Base-by-base conservation (phyloP, 2,797 vertebrate genomes). In the Euthynnus affinis region DNA sequence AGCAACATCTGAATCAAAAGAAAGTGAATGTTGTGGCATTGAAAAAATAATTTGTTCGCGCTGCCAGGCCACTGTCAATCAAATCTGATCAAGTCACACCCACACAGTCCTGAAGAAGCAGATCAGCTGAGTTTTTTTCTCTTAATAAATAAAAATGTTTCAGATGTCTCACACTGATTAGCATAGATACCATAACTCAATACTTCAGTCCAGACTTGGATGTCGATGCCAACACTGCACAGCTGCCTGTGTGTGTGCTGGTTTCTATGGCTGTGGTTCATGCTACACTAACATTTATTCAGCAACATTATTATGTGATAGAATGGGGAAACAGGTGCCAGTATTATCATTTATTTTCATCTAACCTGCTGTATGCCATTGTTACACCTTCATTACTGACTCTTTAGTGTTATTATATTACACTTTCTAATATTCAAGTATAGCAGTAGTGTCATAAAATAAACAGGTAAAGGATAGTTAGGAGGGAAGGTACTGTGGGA, bases 391-490 rank as follows among this genome's bases (percentile, higher is more conserved):
- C 13, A 78, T 46, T 29, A 71, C 42, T 1, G 17, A 42, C 25
- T 34, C 25, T 5, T 14, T 64, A 8, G 25, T 71, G 52, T 74
- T 61, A 5, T n/a, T 60, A 74, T 34, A 66, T 75, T 59, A 73
- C 61, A 66, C 64, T n/a, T 29, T 60, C 17, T 71, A 70, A 73
- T 85, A 71, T 87, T 93, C 87, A 90, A 84, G 84, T 90, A 84
- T 78, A 84, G 68, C 78, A 81, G 82, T 60, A 61, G 58, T 68
- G 52, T 72, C 32, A 44, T 46, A 62, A 64, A 69, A 52, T 37
- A 63, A 58, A 85, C 44, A 42, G 68, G 68, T 46, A 22, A 42
- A 69, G 68, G 42, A 75, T 17, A 65, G 20, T 57, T 29, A 71
- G 40, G 40, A 74, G 22, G 70, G 65, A 64, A 51, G 65, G 62